Conservation (phyloP, 1,140 invertebrate genomes). For the Nixonia krombeini region DNA sequence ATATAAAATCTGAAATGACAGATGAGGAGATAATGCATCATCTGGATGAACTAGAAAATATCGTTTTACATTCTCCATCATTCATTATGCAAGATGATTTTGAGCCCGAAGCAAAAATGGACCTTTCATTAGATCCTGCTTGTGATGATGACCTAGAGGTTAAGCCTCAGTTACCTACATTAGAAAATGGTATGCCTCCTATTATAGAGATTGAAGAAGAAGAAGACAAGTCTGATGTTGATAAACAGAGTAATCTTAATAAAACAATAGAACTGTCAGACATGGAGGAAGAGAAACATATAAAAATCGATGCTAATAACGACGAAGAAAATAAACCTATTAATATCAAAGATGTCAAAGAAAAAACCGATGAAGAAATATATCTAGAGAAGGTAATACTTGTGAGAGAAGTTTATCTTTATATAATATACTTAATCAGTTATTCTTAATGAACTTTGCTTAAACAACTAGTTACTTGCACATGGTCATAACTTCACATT, state of each 20-base stretch:
- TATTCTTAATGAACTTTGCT: too few relatives aligned
- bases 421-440: too few relatives aligned
- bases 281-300: not conserved
- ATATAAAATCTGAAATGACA: constrained; percentile 49
- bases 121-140: constrained; percentile 19
- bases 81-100: constrained; percentile 45
- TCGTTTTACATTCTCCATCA: constrained; percentile 52
- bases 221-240: not conserved
- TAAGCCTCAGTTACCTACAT: constrained; percentile 20
- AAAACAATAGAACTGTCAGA: not conserved
- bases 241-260: constrained; percentile 9
- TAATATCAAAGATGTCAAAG: not conserved
- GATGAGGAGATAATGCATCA: constrained; percentile 63
- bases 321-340: constrained; percentile 1
- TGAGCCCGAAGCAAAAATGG: constrained; percentile 16
- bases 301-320: constrained; percentile 3
- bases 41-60: constrained; percentile 63
- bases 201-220: not conserved
- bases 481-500: too few relatives aligned
- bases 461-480: too few relatives aligned
- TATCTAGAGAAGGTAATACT: constrained; percentile 47
- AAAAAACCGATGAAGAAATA: not conserved
- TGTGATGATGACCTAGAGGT: constrained; percentile 12
- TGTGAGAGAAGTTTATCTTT: too few relatives aligned
- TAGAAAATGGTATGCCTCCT: not conserved